Evolutionary conservation across 2,797 vertebrate genomes (phyloP).

Genomic region (Pygocentrus nattereri): DNA sequence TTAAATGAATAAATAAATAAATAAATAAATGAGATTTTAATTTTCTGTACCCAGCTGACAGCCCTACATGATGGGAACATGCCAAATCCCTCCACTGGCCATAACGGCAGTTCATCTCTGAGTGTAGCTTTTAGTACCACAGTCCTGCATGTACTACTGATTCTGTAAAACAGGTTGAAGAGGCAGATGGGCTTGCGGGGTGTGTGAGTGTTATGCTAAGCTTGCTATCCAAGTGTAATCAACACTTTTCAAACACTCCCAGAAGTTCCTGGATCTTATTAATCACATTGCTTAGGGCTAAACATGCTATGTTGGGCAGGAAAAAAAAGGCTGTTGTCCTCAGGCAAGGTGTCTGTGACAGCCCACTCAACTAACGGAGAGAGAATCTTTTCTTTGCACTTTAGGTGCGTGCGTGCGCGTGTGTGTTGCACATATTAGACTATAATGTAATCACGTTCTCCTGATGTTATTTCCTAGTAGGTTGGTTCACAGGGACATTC

Average conservation of each 20-base stretch:
- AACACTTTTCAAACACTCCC: conserved; percentile 24
- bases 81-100: background rate
- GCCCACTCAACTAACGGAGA: background rate
- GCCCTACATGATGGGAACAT: background rate
- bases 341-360: conserved; percentile 19
- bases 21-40: background rate
- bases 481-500: conserved; percentile 72
- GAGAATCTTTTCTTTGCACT: conserved; percentile 6
- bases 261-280: conserved; percentile 40
- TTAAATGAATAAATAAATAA: background rate
- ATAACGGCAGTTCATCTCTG: background rate
- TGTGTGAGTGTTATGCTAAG: conserved; percentile 29
- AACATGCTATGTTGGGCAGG: background rate
- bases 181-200: conserved; percentile 7
- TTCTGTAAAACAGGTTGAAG: conserved; percentile 15
- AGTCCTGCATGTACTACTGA: background rate
- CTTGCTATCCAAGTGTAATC: conserved; percentile 51
- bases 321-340: conserved; percentile 29
- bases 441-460: conserved; percentile 68
- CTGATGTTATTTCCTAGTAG: conserved; percentile 61
- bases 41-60: background rate
- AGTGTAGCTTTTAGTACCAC: background rate
- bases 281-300: conserved; percentile 13
- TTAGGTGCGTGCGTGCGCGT: conserved; percentile 21
- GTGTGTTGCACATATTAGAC: conserved; percentile 56